Evolutionary conservation across 2,113 vertebrate genomes (phyloP).

Genomic region (Proteles cristata): DNA sequence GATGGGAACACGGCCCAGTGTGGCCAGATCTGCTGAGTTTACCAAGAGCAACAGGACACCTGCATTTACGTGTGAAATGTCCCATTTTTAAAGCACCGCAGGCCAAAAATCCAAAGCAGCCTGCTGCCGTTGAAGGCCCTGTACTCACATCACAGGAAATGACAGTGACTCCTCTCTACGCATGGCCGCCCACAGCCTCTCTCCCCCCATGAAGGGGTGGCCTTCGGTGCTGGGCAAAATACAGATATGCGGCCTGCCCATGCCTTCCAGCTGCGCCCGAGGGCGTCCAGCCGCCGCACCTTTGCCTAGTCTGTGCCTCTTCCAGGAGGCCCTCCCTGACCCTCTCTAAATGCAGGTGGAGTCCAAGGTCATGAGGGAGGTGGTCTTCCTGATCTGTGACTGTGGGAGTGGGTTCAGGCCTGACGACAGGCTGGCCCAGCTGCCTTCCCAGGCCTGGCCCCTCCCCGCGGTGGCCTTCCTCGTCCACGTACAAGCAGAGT

Average conservation of each 20-base stretch:
- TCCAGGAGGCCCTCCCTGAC: neutral
- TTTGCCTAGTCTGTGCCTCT: neutral
- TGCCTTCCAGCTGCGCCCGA: neutral
- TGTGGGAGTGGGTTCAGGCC: rapidly evolving
- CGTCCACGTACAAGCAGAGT: rapidly evolving
- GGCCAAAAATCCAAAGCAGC: neutral
- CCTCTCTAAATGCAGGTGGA: neutral
- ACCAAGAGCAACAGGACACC: rapidly evolving
- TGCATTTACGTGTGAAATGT: neutral
- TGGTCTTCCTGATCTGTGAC: rapidly evolving
- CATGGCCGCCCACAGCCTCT: too few relatives aligned
- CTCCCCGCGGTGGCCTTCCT: rapidly evolving
- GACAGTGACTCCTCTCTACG: neutral
- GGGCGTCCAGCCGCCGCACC: neutral
- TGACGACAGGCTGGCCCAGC: neutral
- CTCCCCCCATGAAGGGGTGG: neutral
- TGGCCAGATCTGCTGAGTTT: neutral
- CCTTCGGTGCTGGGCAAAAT: neutral
- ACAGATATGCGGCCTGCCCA: rapidly evolving
- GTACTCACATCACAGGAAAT: neutral
- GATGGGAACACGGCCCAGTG: rapidly evolving
- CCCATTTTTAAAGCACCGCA: neutral
- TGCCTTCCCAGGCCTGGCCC: neutral
- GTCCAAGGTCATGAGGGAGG: rapidly evolving
- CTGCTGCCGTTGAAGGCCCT: rapidly evolving